phyloP scores from a whole-genome alignment of 1,140 invertebrate genomes.

The Pseudoatta argentina region DNA sequence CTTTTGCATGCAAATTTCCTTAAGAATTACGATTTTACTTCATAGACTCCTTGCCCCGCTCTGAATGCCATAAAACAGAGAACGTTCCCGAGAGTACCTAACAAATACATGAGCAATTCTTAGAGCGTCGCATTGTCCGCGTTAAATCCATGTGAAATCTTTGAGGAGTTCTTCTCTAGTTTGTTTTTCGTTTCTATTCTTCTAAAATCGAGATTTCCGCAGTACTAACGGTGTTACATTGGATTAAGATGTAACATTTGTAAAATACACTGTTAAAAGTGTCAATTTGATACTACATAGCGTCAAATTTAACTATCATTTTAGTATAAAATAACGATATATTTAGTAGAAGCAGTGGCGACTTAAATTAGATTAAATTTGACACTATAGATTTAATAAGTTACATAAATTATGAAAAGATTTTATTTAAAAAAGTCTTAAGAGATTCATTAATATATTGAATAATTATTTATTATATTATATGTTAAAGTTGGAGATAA shows the following conservation, averaged over 20 bases:
- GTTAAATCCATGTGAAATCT: conserved; percentile 51
- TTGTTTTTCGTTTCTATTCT: conserved; percentile 1
- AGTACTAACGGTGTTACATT: background rate
- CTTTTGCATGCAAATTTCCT: conserved; percentile 64
- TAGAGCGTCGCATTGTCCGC: conserved; percentile 42
- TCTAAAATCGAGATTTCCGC: background rate
- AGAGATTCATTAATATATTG: background rate
- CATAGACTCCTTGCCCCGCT: conserved; percentile 47
- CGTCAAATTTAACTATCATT: no score
- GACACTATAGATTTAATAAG: no score
- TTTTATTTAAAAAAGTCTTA: background rate
- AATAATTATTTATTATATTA: conserved; percentile 9
- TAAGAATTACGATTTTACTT: conserved; percentile 65
- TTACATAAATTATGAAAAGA: background rate
- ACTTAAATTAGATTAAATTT: no score
- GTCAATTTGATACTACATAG: no score
- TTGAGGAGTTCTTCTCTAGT: conserved; percentile 5
- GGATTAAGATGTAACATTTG: background rate
- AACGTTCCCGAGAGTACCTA: conserved; percentile 31
- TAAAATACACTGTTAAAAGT: no score
- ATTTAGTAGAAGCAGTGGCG: no score
- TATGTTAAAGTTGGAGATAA: background rate
- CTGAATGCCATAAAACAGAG: conserved; percentile 52
- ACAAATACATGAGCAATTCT: conserved; percentile 58
- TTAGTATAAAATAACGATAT: no score